Evolutionary conservation across 2,113 vertebrate genomes (phyloP).

Genomic region (Oreochromis niloticus): DNA sequence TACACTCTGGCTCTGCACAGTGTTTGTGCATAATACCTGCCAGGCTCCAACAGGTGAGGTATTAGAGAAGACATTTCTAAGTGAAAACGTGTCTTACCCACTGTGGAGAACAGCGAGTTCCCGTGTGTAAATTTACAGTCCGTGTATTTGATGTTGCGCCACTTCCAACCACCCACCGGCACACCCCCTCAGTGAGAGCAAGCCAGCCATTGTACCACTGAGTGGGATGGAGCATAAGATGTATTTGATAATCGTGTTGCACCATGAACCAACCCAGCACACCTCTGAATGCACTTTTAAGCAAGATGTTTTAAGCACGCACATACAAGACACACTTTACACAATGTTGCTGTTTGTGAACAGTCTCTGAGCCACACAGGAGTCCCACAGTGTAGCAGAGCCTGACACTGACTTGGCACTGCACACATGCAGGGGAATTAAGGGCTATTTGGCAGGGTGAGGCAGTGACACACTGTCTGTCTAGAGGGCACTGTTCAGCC

Average conservation of each 20-base stretch:
- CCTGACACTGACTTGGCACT: background rate
- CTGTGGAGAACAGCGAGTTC: conserved; percentile 24
- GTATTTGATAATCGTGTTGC: conserved; percentile 1
- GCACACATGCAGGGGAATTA: conserved; percentile 3
- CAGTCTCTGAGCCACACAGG: background rate
- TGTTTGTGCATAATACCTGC: conserved; percentile 42
- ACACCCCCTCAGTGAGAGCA: conserved; percentile 23
- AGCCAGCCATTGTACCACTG: conserved; percentile 41
- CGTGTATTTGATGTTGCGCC: conserved; percentile 48
- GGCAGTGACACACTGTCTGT: conserved; percentile 33
- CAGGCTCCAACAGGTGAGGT: conserved; percentile 65
- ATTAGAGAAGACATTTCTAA: conserved; percentile 21
- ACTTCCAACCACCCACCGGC: conserved; percentile 45
- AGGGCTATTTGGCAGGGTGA: background rate
- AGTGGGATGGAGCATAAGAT: conserved; percentile 1
- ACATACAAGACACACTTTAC: background rate
- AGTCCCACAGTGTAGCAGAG: conserved; percentile 7
- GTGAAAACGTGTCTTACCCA: conserved; percentile 8
- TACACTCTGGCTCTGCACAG: conserved; percentile 8
- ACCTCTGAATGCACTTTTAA: background rate
- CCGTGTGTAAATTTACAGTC: conserved; percentile 34
- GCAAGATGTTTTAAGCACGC: background rate
- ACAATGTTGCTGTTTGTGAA: background rate
- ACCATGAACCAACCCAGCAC: background rate
- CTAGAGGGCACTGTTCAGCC: conserved; percentile 64